Evolutionary conservation across 2,113 vertebrate species (phyloP).

Genomic region (Podarcis cretensis): DNA sequence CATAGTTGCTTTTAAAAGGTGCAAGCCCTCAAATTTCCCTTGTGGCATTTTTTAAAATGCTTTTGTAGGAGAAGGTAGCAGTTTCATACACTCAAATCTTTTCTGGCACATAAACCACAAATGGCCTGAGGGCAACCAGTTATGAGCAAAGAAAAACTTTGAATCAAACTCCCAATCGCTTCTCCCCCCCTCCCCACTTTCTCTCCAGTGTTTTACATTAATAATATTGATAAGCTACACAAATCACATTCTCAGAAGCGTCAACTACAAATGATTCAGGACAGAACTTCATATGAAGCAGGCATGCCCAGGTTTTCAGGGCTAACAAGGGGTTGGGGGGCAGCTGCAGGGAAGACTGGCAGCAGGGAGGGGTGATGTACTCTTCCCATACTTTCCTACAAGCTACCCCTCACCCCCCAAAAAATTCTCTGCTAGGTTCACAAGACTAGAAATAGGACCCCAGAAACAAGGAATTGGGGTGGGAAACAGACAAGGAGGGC

Average conservation of each 20-base stretch:
- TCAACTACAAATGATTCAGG: neutral
- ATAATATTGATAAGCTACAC: neutral
- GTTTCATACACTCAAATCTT: conserved; percentile 8
- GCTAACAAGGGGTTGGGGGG: neutral
- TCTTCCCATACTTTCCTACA: neutral
- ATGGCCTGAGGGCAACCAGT: neutral
- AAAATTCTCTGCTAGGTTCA: neutral
- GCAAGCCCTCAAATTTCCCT: neutral
- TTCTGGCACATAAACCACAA: conserved; percentile 20
- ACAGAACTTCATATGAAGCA: neutral
- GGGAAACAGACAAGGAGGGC: neutral
- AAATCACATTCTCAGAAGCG: neutral
- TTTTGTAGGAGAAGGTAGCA: neutral
- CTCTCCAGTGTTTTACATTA: neutral
- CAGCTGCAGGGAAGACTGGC: no score
- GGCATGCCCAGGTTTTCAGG: neutral
- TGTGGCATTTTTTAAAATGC: neutral
- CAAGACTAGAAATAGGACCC: neutral
- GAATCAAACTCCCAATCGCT: neutral
- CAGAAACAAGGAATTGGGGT: neutral
- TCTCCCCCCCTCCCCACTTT: neutral
- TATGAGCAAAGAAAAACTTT: neutral
- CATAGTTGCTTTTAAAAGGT: neutral
- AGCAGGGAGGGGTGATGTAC: neutral
- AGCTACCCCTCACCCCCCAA: neutral